Evolutionary conservation across 2,113 vertebrate genomes (phyloP).

Genomic region (Butorides virescens): DNA sequence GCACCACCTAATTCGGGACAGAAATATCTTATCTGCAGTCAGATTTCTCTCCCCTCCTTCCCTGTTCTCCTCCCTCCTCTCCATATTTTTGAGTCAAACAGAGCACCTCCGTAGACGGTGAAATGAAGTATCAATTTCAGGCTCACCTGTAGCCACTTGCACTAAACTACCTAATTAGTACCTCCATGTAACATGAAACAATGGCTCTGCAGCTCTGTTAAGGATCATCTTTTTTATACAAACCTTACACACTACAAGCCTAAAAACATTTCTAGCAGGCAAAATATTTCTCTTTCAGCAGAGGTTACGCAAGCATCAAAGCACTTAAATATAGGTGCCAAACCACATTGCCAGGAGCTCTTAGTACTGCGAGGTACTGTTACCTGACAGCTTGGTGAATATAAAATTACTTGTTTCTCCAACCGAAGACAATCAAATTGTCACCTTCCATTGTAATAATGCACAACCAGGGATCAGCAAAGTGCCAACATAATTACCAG

Average conservation of each 20-base stretch:
- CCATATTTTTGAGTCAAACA: neutral
- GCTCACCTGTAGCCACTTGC: slow-evolving; percentile 26
- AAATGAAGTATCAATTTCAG: slow-evolving; percentile 43
- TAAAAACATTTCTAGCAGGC: slow-evolving; percentile 70
- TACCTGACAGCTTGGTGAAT: slow-evolving; percentile 92
- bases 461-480: slow-evolving; percentile 81
- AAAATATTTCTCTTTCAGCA: slow-evolving; percentile 74
- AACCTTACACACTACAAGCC: slow-evolving; percentile 60
- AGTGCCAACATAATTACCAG: slow-evolving; percentile 77
- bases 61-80: neutral
- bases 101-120: neutral
- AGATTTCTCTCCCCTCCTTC: neutral
- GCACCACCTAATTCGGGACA: neutral
- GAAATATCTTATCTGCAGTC: neutral
- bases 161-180: slow-evolving; percentile 41
- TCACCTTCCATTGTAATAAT: slow-evolving; percentile 91
- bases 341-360: slow-evolving; percentile 86
- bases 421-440: slow-evolving; percentile 96
- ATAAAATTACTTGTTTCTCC: slow-evolving; percentile 89
- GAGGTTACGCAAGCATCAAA: slow-evolving; percentile 78
- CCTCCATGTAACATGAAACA: slow-evolving; percentile 31
- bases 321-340: slow-evolving; percentile 87
- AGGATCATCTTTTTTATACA: slow-evolving; percentile 65
- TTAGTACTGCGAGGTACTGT: slow-evolving; percentile 85
- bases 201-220: slow-evolving; percentile 57